Conservation (phyloP, 2,888 invertebrate genomes). For the Amphimallon solstitiale region DNA sequence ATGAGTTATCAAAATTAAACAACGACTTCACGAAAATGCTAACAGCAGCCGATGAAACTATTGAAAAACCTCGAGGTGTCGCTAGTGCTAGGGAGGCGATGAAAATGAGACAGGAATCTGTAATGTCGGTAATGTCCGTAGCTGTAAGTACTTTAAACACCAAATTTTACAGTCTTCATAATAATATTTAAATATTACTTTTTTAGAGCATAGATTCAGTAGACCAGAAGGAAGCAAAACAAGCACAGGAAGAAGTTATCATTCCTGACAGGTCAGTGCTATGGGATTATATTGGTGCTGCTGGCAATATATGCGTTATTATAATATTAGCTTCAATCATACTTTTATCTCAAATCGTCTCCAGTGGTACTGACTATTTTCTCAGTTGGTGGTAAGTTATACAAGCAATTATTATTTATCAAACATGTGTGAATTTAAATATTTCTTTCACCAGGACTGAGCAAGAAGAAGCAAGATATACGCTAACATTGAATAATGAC, state of each 20-base stretch:
- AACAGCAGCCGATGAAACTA: slow-evolving; percentile 47
- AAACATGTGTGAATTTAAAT: too few species aligned
- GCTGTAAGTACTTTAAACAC: too few species aligned
- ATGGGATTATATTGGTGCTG: slow-evolving; percentile 44
- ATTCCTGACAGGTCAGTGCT: slow-evolving; percentile 35
- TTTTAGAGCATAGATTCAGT: slow-evolving; percentile 45
- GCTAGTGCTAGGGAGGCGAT: not conserved
- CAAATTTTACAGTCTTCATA: too few species aligned
- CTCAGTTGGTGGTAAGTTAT: slow-evolving; percentile 44
- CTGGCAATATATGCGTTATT: slow-evolving; percentile 42
- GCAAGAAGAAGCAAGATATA: slow-evolving; percentile 49
- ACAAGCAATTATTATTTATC: not conserved
- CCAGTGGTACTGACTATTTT: slow-evolving; percentile 46
- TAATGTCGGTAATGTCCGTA: slow-evolving; percentile 42
- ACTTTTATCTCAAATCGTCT: slow-evolving; percentile 40
- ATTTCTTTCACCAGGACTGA: slow-evolving; percentile 51
- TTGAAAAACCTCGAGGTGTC: slow-evolving; percentile 49
- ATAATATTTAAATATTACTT: too few species aligned
- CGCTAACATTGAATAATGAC: not conserved
- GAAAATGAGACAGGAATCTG: slow-evolving; percentile 43
- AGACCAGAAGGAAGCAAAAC: slow-evolving; percentile 46
- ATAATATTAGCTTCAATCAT: slow-evolving; percentile 38
- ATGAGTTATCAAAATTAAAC: slow-evolving; percentile 67
- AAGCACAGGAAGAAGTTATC: slow-evolving; percentile 43
- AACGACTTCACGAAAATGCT: slow-evolving; percentile 69